phyloP scores from a whole-genome alignment of 2,888 invertebrate genomes.

The Synanthedon myopaeformis region DNA sequence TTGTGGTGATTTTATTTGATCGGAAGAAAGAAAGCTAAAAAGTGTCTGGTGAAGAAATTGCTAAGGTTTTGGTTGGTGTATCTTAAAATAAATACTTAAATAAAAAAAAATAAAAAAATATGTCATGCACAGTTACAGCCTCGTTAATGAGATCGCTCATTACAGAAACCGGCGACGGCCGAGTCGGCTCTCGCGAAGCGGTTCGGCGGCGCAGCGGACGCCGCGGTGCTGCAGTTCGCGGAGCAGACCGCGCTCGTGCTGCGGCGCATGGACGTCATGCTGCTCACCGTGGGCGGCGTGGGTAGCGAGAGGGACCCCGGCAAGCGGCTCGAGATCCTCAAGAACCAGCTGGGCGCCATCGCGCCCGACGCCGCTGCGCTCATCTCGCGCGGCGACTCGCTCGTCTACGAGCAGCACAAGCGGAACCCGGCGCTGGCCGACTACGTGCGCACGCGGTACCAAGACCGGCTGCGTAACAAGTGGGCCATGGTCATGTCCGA shows the following conservation, averaged over 20 bases:
- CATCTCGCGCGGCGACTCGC: constrained; percentile 81
- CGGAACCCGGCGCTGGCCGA: constrained; percentile 68
- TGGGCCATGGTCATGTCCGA: constrained; percentile 75
- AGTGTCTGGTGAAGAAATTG: neutral
- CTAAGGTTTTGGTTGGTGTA: no score
- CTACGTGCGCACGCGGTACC: constrained; percentile 61
- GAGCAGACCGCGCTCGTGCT: constrained; percentile 57
- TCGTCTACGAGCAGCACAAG: constrained; percentile 76
- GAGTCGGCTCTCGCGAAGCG: constrained; percentile 3
- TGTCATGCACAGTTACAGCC: no score
- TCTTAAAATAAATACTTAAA: no score
- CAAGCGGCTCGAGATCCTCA: constrained; percentile 74
- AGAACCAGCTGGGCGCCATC: constrained; percentile 72
- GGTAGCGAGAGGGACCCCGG: constrained; percentile 72
- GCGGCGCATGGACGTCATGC: constrained; percentile 69
- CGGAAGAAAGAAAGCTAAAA: neutral
- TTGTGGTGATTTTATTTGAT: no score
- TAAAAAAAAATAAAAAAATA: no score
- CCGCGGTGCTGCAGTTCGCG: constrained; percentile 31
- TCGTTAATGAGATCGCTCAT: neutral
- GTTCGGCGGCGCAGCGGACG: constrained; percentile 3
- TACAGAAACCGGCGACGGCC: neutral
- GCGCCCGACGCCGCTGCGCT: constrained; percentile 83
- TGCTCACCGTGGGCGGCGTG: constrained; percentile 70
- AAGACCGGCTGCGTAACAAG: constrained; percentile 70